phyloP scores from a whole-genome alignment of 2,888 invertebrate genomes.

The Drosophila algonquin region DNA sequence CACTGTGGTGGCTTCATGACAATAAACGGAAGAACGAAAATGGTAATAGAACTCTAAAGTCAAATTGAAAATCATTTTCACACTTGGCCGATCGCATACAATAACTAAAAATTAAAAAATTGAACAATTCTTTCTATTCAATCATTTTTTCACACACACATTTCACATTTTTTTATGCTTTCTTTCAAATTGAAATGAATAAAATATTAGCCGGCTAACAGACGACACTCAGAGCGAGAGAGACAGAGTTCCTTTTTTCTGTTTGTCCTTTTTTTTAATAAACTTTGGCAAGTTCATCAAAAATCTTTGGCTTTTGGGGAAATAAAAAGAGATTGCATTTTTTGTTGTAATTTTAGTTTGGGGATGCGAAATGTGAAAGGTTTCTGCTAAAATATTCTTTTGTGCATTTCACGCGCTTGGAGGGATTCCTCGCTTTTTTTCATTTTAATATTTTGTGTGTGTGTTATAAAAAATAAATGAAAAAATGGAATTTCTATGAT shows the following conservation, averaged over 20 bases:
- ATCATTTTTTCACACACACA: slow-evolving; percentile 24
- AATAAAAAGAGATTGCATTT: slow-evolving; percentile 34
- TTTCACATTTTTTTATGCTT: slow-evolving; percentile 10
- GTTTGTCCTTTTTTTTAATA: slow-evolving; percentile 32
- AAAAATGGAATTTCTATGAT: slow-evolving; percentile 18
- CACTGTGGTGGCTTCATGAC: background rate
- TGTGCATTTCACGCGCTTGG: slow-evolving; percentile 27
- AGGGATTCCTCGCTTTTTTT: background rate
- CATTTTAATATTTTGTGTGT: slow-evolving; percentile 18
- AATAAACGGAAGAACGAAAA: slow-evolving; percentile 1
- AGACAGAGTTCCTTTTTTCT: slow-evolving; percentile 3
- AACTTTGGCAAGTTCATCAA: slow-evolving; percentile 37
- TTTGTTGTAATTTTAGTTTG: slow-evolving; percentile 34
- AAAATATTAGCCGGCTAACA: slow-evolving; percentile 42
- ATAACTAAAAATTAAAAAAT: slow-evolving; percentile 47
- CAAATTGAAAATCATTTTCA: slow-evolving; percentile 41
- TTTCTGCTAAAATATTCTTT: slow-evolving; percentile 46
- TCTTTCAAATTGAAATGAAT: slow-evolving; percentile 46
- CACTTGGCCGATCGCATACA: slow-evolving; percentile 51
- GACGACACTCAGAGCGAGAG: slow-evolving; percentile 23
- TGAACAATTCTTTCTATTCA: slow-evolving; percentile 29
- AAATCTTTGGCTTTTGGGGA: slow-evolving; percentile 36
- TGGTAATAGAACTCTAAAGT: slow-evolving; percentile 8
- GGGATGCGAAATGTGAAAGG: background rate
- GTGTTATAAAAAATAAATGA: slow-evolving; percentile 23